Base-by-base conservation (phyloP, 2,113 vertebrate genomes). In the Illadopsis cleaveri region DNA sequence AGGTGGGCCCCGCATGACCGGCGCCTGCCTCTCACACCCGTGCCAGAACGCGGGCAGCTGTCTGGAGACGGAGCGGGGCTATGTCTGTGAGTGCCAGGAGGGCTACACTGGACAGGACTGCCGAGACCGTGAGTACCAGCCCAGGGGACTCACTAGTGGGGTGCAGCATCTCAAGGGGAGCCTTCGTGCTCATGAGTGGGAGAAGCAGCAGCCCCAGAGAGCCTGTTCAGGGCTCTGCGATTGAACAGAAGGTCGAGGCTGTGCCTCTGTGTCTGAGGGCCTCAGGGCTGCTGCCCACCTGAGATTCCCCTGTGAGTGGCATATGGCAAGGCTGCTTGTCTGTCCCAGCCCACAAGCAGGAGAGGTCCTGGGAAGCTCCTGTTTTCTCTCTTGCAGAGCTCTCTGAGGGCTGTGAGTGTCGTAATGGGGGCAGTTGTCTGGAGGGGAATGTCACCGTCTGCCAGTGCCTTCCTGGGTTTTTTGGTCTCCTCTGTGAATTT, bases 401-500 rank as follows among this genome's bases (percentile, higher is more conserved):
- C 53, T 92, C 96, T 11, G 98, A 98, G 21, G 97, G 98, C 95
- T 99, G 99, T 6, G 98, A 98, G 25, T 99, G 99, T 97, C 98
- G 98, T 82, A 99, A 99, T 0, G 99, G 99, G 16, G 99, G 99
- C 37, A 97, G 98, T 30, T 99, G 99, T 94, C 97, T 98, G 82
- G 99, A 98, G 83, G 92, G 97, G 70, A 99, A 99, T 4, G 84
- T 97, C 91, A 99, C 98, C 22, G 35, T 97, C 70, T 99, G 99
- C 97, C 98, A 99, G 75, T 99, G 99, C 85, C 99, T 98, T 7
- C 97, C 98, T 2, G 99, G 99, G 51, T 99, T 98, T 98, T 99
- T 99, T 17, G 99, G 99, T 79, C 97, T 98, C 71, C 98, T 98
- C 93, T 99, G 99, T 97, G 99, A 99, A 98, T 98, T 99, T 2